These are phyloP conservation scores for Ameiurus melas DNA, from an alignment of 2,113 vertebrate genomes.

Conservation along the genomic window DNA sequence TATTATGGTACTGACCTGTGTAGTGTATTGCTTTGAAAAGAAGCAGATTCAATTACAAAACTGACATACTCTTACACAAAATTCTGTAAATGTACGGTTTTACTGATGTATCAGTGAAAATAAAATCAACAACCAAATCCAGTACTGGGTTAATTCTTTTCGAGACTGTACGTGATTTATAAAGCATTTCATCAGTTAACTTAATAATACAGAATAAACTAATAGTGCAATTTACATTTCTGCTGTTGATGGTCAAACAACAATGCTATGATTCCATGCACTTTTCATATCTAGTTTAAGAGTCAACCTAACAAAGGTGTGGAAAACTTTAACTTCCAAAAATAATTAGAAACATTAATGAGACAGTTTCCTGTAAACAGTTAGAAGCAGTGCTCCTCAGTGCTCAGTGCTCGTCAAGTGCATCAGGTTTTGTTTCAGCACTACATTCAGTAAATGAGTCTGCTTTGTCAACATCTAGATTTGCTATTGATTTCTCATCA, in stretches of 20 bases:
- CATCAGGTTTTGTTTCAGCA: slow-evolving; percentile 56
- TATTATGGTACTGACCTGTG: neutral
- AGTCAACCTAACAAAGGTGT: neutral
- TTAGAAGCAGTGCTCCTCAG: neutral
- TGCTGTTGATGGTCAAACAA: neutral
- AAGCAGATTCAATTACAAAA: neutral
- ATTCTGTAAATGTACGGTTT: slow-evolving; percentile 57
- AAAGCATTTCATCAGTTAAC: neutral
- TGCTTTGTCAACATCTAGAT: slow-evolving; percentile 55
- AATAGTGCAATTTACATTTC: slow-evolving; percentile 25
- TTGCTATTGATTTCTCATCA: slow-evolving; percentile 25
- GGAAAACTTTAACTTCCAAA: slow-evolving; percentile 30
- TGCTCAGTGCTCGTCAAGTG: slow-evolving; percentile 24
- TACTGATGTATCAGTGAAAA: slow-evolving; percentile 37
- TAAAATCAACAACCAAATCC: slow-evolving; percentile 60
- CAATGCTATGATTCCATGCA: neutral
- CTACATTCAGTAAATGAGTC: slow-evolving; percentile 70
- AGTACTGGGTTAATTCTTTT: neutral
- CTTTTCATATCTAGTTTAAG: neutral
- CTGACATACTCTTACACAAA: slow-evolving; percentile 14
- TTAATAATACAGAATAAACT: slow-evolving; percentile 52
- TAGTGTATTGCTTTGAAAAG: slow-evolving; percentile 12
- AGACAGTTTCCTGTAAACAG: slow-evolving; percentile 43
- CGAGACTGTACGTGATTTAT: neutral
- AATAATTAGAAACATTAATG: slow-evolving; percentile 43